Percentiles rank a stretch among this genome's conserved stretches.
Evolutionary conservation across 2,113 vertebrate genomes (phyloP).

Genomic region (Pogona vitticeps): DNA sequence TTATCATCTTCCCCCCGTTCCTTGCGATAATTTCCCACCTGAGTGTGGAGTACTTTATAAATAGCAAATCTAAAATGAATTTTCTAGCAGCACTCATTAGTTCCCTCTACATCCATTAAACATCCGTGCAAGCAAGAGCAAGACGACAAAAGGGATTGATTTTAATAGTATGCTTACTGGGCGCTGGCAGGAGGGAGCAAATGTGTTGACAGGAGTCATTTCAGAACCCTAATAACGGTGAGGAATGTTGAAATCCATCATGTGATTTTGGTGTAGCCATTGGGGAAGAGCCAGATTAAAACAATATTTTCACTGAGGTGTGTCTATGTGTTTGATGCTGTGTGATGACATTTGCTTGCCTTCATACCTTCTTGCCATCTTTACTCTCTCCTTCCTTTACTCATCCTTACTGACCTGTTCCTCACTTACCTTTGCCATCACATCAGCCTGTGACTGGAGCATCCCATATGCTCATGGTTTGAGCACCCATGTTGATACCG

Average conservation of each 20-base stretch:
- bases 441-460: background rate
- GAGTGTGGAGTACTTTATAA: slow-evolving; percentile 84
- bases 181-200: slow-evolving; percentile 70
- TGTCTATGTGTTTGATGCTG: background rate
- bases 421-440: background rate
- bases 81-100: slow-evolving; percentile 84
- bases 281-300: background rate
- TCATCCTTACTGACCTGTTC: too few species aligned
- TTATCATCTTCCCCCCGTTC: slow-evolving; percentile 63
- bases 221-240: slow-evolving; percentile 25
- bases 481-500: too few species aligned
- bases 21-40: slow-evolving; percentile 85
- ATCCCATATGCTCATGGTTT: background rate
- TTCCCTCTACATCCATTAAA: slow-evolving; percentile 86
- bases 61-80: slow-evolving; percentile 88
- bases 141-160: slow-evolving; percentile 85
- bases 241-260: slow-evolving; percentile 65
- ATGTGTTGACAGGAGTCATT: slow-evolving; percentile 77
- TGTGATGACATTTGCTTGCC: background rate
- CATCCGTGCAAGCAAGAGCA: slow-evolving; percentile 80
- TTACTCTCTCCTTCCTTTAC: background rate
- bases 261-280: slow-evolving; percentile 24
- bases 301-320: background rate
- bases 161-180: slow-evolving; percentile 80
- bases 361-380: too few species aligned